Evolutionary conservation across 1,140 invertebrate species (phyloP).

Genomic region (Phocides pigmalion): DNA sequence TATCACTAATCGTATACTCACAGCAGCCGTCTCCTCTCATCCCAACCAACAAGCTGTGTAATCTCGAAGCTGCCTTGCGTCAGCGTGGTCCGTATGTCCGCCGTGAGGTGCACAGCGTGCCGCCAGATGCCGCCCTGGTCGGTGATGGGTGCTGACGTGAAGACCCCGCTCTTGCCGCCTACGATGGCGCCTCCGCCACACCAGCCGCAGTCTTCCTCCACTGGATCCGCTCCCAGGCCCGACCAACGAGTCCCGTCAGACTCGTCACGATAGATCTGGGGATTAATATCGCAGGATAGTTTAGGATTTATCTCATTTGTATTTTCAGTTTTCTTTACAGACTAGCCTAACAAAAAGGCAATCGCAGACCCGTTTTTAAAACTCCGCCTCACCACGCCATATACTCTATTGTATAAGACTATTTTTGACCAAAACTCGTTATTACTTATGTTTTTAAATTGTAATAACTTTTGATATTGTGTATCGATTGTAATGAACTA

Average conservation of each 20-base stretch:
- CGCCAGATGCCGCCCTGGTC: slow-evolving; percentile 66
- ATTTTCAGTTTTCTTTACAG: too few relatives aligned
- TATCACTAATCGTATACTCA: slow-evolving; percentile 70
- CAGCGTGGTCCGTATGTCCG: slow-evolving; percentile 71
- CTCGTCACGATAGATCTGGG: slow-evolving; percentile 73
- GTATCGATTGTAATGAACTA: too few relatives aligned
- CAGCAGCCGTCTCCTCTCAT: slow-evolving; percentile 85
- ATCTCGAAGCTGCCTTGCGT: slow-evolving; percentile 88
- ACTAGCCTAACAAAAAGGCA: too few relatives aligned
- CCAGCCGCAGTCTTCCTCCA: slow-evolving; percentile 71
- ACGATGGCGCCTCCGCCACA: slow-evolving; percentile 64
- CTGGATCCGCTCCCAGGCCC: slow-evolving; percentile 68
- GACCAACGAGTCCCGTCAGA: slow-evolving; percentile 73
- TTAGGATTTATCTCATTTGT: too few relatives aligned
- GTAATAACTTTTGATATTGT: too few relatives aligned
- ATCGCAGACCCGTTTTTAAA: too few relatives aligned
- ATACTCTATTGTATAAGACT: too few relatives aligned
- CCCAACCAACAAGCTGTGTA: slow-evolving; percentile 87
- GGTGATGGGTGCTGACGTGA: slow-evolving; percentile 61
- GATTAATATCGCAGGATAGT: too few relatives aligned
- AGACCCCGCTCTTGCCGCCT: slow-evolving; percentile 53
- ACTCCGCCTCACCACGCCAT: too few relatives aligned
- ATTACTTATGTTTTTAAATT: too few relatives aligned
- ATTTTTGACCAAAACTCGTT: too few relatives aligned
- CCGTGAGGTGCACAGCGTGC: slow-evolving; percentile 59